Percentiles rank a stretch among this genome's conserved stretches.
These are phyloP conservation scores for Atta texana DNA, from an alignment of 1,140 invertebrate genomes.

Conservation along the genomic window DNA sequence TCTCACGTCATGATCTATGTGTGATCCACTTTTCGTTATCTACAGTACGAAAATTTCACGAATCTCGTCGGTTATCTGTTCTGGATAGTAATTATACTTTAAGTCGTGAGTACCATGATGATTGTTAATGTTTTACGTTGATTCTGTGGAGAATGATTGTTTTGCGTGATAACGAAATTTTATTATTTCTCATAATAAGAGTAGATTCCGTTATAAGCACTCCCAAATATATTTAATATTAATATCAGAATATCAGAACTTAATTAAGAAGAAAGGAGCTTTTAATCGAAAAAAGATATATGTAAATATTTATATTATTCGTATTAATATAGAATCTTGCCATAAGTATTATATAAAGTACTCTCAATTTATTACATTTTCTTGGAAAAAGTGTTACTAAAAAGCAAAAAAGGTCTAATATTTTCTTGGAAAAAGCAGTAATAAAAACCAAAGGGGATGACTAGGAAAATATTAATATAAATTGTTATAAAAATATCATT, in stretches of 20 bases:
- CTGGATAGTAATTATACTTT: slow-evolving; percentile 39
- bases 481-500: too few relatives aligned
- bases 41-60: slow-evolving; percentile 39
- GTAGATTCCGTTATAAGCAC: background rate
- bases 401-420: too few relatives aligned
- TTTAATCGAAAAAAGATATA: background rate
- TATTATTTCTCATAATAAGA: background rate
- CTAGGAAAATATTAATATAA: too few relatives aligned
- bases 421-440: too few relatives aligned
- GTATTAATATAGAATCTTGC: background rate
- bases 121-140: slow-evolving; percentile 7
- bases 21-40: slow-evolving; percentile 52
- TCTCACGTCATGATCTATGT: slow-evolving; percentile 57
- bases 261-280: background rate
- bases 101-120: background rate
- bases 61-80: slow-evolving; percentile 34
- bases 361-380: too few relatives aligned
- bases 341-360: too few relatives aligned
- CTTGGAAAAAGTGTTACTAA: too few relatives aligned
- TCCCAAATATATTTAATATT: background rate
- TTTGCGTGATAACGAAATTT: background rate
- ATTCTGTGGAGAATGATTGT: slow-evolving; percentile 3
- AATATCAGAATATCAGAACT: background rate
- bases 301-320: background rate
- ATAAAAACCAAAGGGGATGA: too few relatives aligned